Base-by-base conservation (phyloP, 2,888 invertebrate genomes). In the Lasius fuliginosus region DNA sequence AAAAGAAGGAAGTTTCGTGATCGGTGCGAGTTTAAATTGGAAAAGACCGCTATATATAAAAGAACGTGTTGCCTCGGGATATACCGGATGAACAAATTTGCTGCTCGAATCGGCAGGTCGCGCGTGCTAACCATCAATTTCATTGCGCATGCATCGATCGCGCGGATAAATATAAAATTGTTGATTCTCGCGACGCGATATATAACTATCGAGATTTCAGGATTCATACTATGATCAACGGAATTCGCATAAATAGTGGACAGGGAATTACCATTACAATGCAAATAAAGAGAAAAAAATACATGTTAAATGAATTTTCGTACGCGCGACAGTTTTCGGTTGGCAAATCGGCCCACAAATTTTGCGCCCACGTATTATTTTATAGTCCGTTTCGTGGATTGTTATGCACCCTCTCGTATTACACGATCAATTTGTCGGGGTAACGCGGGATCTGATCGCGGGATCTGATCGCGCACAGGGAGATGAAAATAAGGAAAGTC, bases 371-470 rank as follows among this genome's bases (percentile, higher is more conserved):
- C 79, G 56, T 36, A 36, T 23, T 74, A 49, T 81, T 81, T 46
- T 60, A 23, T 18, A 36, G 33, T 71, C 12, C 33, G 18, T 36
- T 79, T 79, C 58, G 58, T 73, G 58, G 60, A 73, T 79, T 46
- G 74, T 79, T 79, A 33, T 73, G 79, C 73, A 79, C 79, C 79
- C 73, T 18, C 42, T 33, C 56, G 42, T 60, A 33, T 79, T 46
- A 74, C 60, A 33, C 74, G 79, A 81, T 60, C 79, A 74, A 81
- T 81, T 81, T 81, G 74, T 81, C 74, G 23, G 46, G 46, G 46
- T 33, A 60, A 71, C 71, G 71, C 42, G 56, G 23, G 23, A 23
- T 23, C 23, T 23, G 23, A 23, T 23, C 23, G 23, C 23, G 23
- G 23, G 23, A 23, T 30, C 56, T n/a, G 60, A 79, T 79, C 71